Conservation (phyloP, 1,140 invertebrate species). For the Galleria mellonella region DNA sequence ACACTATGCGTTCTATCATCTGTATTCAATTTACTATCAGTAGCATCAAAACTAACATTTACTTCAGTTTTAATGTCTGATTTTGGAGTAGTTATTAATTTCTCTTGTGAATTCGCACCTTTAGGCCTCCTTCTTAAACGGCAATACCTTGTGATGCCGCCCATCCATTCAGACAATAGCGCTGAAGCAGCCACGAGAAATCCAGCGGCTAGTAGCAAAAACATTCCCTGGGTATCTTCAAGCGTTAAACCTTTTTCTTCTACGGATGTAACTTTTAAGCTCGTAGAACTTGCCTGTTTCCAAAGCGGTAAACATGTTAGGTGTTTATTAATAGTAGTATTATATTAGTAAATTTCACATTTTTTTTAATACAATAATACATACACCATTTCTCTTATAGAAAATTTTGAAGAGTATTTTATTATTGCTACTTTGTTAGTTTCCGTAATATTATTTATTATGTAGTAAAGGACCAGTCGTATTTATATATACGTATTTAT, state of each 20-base stretch:
- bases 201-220: constrained; percentile 80
- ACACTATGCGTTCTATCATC: constrained; percentile 27
- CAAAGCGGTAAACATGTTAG: constrained; percentile 1
- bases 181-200: constrained; percentile 76
- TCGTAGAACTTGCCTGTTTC: constrained; percentile 31
- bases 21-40: constrained; percentile 20
- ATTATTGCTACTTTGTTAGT: too few relatives aligned
- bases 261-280: constrained; percentile 49
- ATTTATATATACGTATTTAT: too few relatives aligned
- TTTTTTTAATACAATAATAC: too few relatives aligned
- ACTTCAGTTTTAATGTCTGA: constrained; percentile 7
- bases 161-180: constrained; percentile 77
- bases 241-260: constrained; percentile 82
- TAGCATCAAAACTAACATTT: constrained; percentile 7
- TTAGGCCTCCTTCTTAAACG: constrained; percentile 28
- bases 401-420: too few relatives aligned
- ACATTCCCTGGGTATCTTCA: constrained; percentile 87
- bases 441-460: too few relatives aligned
- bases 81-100: constrained; percentile 20
- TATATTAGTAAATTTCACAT: too few relatives aligned
- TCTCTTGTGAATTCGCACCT: constrained; percentile 18
- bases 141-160: constrained; percentile 78
- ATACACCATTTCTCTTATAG: too few relatives aligned
- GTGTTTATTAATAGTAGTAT: too few relatives aligned
- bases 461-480: too few relatives aligned